phyloP scores from a whole-genome alignment of 1,140 invertebrate genomes.

The Acromyrmex charruanus region DNA sequence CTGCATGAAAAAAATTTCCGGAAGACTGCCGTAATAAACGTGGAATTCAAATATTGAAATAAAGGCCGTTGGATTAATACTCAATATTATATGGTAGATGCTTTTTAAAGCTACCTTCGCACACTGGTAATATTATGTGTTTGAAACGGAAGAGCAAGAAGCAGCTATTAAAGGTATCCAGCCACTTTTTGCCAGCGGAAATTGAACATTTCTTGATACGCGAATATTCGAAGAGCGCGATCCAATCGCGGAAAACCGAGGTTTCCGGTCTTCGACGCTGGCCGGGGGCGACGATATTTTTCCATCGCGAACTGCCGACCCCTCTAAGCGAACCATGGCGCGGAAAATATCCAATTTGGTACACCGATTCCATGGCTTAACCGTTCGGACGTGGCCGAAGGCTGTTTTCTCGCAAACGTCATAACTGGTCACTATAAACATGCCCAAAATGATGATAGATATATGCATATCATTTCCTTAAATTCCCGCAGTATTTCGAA shows the following conservation, averaged over 20 bases:
- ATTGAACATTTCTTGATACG: constrained; percentile 61
- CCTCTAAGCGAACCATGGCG: constrained; percentile 63
- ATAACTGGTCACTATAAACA: constrained; percentile 56
- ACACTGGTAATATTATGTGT: constrained; percentile 47
- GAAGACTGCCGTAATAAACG: constrained; percentile 54
- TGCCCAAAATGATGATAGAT: constrained; percentile 21
- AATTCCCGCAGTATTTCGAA: background rate
- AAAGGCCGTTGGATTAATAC: constrained; percentile 56
- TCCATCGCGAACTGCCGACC: constrained; percentile 37
- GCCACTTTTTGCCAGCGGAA: constrained; percentile 44
- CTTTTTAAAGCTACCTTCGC: constrained; percentile 52
- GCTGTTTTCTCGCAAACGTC: constrained; percentile 67
- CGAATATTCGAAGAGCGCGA: constrained; percentile 67
- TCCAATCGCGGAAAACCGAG: constrained; percentile 70
- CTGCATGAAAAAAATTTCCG: constrained; percentile 37
- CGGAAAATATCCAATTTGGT: constrained; percentile 77
- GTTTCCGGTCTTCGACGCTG: constrained; percentile 61
- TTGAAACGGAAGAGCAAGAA: constrained; percentile 61
- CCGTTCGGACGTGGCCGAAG: constrained; percentile 70
- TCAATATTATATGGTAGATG: constrained; percentile 61
- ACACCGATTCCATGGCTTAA: constrained; percentile 73
- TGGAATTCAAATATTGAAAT: constrained; percentile 63
- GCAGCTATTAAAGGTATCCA: constrained; percentile 65
- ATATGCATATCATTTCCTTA: constrained; percentile 34
- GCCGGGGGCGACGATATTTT: constrained; percentile 74